A percentile compares a stretch with the other conserved stretches of the same genome.
Conservation (phyloP, 2,888 invertebrate genomes). For the Conchocele bisecta region DNA sequence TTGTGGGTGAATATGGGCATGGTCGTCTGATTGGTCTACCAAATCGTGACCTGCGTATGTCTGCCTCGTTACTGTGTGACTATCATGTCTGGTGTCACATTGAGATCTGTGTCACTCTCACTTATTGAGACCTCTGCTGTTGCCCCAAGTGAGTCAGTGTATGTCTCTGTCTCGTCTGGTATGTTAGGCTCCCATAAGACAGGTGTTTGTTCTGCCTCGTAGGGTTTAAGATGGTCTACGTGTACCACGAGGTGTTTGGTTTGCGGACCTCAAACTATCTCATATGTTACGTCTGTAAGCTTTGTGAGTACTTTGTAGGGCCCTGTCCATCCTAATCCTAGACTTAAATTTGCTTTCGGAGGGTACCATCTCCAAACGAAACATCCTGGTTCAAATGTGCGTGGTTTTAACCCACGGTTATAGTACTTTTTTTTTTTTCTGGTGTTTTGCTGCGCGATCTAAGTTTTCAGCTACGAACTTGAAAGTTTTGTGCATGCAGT, state of each 20-base stretch:
- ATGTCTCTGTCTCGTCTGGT: no score
- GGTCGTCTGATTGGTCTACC: no score
- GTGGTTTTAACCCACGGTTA: slow-evolving; percentile 11
- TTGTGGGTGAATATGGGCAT: no score
- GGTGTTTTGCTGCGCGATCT: slow-evolving; percentile 4
- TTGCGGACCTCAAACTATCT: neutral
- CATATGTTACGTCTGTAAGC: slow-evolving; percentile 1
- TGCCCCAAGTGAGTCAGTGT: no score
- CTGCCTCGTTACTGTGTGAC: no score
- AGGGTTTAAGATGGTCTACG: no score
- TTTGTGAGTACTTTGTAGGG: slow-evolving; percentile 13
- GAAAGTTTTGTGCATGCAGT: neutral
- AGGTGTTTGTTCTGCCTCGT: neutral
- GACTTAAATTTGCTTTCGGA: neutral
- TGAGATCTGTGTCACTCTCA: no score
- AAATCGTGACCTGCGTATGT: no score
- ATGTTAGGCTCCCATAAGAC: no score
- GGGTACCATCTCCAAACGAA: slow-evolving; percentile 24
- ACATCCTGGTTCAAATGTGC: slow-evolving; percentile 1
- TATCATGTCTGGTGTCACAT: no score
- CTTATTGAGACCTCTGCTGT: no score
- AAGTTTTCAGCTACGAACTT: neutral
- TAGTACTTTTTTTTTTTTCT: slow-evolving; percentile 21
- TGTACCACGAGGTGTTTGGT: neutral
- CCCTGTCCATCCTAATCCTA: slow-evolving; percentile 13